These are phyloP conservation scores for Hyla sarda DNA, from an alignment of 2,113 vertebrate genomes.

Conservation along the genomic window DNA sequence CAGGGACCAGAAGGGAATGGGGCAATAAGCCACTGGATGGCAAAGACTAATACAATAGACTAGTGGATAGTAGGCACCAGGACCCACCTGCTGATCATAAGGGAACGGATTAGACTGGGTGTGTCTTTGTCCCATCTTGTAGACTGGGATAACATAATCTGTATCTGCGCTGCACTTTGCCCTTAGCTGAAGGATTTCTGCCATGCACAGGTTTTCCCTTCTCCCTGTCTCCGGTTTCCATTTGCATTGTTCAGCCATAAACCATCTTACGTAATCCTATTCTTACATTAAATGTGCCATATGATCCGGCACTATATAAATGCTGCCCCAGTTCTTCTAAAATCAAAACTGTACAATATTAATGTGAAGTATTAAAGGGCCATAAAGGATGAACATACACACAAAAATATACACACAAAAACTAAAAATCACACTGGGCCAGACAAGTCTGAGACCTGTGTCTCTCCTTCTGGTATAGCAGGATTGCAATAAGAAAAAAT, in stretches of 20 bases:
- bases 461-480: no score
- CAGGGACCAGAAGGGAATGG: not conserved
- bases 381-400: no score
- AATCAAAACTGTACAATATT: no score
- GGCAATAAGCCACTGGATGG: not conserved
- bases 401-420: no score
- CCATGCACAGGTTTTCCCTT: not conserved
- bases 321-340: no score
- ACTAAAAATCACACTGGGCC: no score
- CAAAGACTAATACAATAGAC: not conserved
- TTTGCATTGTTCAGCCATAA: no score
- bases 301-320: no score
- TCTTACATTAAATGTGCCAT: not conserved
- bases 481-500: no score
- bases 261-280: not conserved
- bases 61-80: not conserved
- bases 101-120: not conserved
- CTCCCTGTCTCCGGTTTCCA: not conserved
- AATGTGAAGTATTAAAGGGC: no score
- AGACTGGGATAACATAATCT: not conserved
- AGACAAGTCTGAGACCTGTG: no score
- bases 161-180: not conserved
- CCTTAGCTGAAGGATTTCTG: not conserved
- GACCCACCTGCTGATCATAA: not conserved
- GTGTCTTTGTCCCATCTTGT: not conserved